Conservation (phyloP, 2,888 invertebrate species). For the Ectemnius lituratus region DNA sequence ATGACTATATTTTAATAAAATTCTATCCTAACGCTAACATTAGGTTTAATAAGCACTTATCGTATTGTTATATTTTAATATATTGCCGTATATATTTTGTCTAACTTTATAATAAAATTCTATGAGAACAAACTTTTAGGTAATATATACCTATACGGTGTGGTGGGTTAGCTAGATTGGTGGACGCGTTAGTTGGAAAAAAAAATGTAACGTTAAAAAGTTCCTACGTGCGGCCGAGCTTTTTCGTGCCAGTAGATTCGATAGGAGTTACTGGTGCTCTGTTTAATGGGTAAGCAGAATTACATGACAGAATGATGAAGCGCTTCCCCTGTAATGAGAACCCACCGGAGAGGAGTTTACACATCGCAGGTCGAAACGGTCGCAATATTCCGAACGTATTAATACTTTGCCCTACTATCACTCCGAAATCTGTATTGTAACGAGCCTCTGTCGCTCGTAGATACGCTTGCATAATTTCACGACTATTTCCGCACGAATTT, state of each 20-base stretch:
- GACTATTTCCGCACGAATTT: neutral
- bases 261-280: neutral
- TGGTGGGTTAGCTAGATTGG: neutral
- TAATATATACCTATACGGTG: too few species aligned
- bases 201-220: neutral
- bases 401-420: constrained; percentile 7
- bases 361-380: neutral
- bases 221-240: neutral
- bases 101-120: too few species aligned
- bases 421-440: constrained; percentile 1
- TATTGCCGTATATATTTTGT: too few species aligned
- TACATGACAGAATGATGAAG: neutral
- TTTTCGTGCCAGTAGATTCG: neutral
- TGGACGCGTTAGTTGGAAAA: neutral
- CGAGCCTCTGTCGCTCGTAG: constrained; percentile 5
- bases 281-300: neutral
- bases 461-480: neutral
- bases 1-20: too few species aligned
- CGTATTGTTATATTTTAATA: too few species aligned
- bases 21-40: too few species aligned
- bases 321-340: neutral
- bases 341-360: neutral
- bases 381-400: constrained; percentile 12
- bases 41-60: too few species aligned
- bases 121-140: too few species aligned